phyloP scores from a whole-genome alignment of 1,140 invertebrate genomes.

The Asbolus verrucosus region DNA sequence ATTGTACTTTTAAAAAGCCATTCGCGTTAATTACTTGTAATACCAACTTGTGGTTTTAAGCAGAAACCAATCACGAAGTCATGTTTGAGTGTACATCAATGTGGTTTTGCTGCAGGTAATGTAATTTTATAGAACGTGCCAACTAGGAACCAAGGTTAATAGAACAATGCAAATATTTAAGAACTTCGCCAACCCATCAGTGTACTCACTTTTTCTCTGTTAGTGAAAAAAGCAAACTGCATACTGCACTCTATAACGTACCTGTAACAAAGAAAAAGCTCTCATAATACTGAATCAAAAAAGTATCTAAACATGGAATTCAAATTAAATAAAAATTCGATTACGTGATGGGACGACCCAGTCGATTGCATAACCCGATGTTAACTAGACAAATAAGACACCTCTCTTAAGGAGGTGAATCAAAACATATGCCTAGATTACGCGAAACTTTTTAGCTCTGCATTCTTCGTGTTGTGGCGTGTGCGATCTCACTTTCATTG shows the following conservation, averaged over 20 bases:
- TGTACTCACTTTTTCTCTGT: conserved; percentile 5
- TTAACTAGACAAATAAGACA: background rate
- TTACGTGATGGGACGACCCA: conserved; percentile 1
- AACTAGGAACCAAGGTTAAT: conserved; percentile 26
- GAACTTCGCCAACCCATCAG: background rate
- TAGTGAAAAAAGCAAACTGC: background rate
- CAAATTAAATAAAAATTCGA: conserved; percentile 1
- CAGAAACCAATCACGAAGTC: conserved; percentile 41
- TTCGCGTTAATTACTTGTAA: conserved; percentile 30
- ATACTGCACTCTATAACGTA: conserved; percentile 33
- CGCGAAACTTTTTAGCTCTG: conserved; percentile 15
- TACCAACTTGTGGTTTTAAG: conserved; percentile 21
- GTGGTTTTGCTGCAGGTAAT: conserved; percentile 29
- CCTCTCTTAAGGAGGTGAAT: background rate
- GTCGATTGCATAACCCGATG: background rate
- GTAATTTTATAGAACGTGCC: conserved; percentile 34
- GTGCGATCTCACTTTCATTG: conserved; percentile 37
- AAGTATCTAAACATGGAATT: conserved; percentile 1
- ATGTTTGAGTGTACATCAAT: conserved; percentile 35
- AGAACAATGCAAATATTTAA: conserved; percentile 20
- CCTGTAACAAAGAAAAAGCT: conserved; percentile 29
- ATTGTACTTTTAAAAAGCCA: conserved; percentile 12
- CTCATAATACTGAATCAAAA: conserved; percentile 21
- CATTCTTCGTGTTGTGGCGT: conserved; percentile 27
- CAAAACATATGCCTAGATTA: background rate